phyloP scores from a whole-genome alignment of 1,140 invertebrate genomes.

The Chrysomallon squamiferum region DNA sequence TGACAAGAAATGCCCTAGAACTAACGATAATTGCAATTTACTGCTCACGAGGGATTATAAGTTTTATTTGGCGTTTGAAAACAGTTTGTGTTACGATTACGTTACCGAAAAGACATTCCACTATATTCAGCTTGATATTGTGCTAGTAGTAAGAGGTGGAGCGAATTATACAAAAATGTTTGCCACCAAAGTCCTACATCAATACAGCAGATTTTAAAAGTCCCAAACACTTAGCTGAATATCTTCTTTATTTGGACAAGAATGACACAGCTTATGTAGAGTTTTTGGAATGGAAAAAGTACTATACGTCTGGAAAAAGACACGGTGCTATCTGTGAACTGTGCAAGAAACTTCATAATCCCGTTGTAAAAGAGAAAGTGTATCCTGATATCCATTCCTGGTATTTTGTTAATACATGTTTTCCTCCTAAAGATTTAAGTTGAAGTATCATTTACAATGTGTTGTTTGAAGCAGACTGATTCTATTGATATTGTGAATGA shows the following conservation, averaged over 20 bases:
- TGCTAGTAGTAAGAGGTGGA: slow-evolving; percentile 76
- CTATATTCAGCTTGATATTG: slow-evolving; percentile 64
- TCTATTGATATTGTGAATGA: no score
- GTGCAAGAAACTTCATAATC: no score
- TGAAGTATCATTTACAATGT: no score
- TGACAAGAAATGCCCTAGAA: slow-evolving; percentile 6
- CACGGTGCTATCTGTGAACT: no score
- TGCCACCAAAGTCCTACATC: slow-evolving; percentile 74
- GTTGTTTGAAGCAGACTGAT: no score
- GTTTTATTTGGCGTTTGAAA: slow-evolving; percentile 68
- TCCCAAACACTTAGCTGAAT: slow-evolving; percentile 65
- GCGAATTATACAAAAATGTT: slow-evolving; percentile 65
- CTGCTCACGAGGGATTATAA: slow-evolving; percentile 26
- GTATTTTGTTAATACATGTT: no score
- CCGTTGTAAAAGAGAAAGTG: no score
- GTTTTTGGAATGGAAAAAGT: no score
- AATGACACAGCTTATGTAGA: no score
- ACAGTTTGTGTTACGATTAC: slow-evolving; percentile 95
- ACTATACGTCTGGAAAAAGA: no score
- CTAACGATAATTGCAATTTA: slow-evolving; percentile 10
- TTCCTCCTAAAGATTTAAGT: no score
- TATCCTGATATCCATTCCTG: no score
- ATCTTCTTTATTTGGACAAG: slow-evolving; percentile 50
- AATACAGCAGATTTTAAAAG: slow-evolving; percentile 67
- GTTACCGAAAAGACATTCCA: slow-evolving; percentile 94